Conservation (phyloP, 2,797 vertebrate genomes). For the Vireo griseus region DNA sequence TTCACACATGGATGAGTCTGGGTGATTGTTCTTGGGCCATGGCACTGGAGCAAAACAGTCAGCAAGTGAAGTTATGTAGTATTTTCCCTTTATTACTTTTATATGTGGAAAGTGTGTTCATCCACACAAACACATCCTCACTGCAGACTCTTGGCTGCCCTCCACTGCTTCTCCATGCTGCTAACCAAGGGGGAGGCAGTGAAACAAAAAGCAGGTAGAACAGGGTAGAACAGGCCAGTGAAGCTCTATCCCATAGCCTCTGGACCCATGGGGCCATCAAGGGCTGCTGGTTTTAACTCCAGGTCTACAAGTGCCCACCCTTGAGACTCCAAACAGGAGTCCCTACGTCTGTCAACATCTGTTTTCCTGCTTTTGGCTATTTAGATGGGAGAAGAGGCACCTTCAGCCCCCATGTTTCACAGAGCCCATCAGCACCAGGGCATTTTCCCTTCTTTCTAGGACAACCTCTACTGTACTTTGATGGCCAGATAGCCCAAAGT, state of each 20-base stretch:
- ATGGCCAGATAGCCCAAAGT: not conserved
- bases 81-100: conserved; percentile 20
- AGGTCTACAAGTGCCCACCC: not conserved
- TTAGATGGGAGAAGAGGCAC: not conserved
- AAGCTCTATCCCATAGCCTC: not conserved
- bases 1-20: conserved; percentile 29
- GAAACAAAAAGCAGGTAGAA: not conserved
- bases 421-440: not conserved
- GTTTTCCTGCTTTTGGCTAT: not conserved
- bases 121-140: not conserved
- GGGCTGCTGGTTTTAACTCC: not conserved
- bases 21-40: conserved; percentile 21
- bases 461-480: not conserved
- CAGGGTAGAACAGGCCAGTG: not conserved
- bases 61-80: not conserved
- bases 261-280: not conserved
- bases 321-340: not conserved
- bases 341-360: not conserved
- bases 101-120: not conserved
- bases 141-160: not conserved
- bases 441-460: not conserved
- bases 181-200: not conserved
- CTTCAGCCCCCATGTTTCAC: not conserved
- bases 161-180: not conserved
- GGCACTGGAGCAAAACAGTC: conserved; percentile 4